Percentiles rank a stretch among this genome's conserved stretches.
Evolutionary conservation across 2,113 vertebrate genomes (phyloP).

Genomic region (Pseudolaguvia tuberculata): DNA sequence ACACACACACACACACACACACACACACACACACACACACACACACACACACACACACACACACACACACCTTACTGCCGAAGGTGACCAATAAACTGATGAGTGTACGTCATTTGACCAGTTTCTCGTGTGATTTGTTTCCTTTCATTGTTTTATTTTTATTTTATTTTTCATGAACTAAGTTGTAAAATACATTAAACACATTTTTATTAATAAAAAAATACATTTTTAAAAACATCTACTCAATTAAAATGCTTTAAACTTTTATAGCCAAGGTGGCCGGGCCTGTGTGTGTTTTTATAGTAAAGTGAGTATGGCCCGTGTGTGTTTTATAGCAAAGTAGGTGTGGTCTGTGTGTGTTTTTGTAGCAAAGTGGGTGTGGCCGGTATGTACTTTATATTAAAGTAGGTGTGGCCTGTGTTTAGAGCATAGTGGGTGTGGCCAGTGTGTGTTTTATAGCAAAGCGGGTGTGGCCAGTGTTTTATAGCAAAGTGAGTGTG

Average conservation of each 20-base stretch:
- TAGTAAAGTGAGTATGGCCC: neutral
- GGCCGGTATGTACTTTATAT: neutral
- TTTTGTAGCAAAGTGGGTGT: neutral
- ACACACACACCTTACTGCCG: conserved; percentile 50
- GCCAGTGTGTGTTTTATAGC: too few species aligned
- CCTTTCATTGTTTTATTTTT: neutral
- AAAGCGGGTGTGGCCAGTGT: neutral
- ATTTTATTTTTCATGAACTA: neutral
- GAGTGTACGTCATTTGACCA: conserved; percentile 32
- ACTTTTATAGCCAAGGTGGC: neutral
- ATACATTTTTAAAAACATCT: neutral
- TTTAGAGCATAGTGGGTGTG: too few species aligned
- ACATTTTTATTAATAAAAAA: neutral
- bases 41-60: too few species aligned
- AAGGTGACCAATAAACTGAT: conserved; percentile 68
- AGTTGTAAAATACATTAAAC: neutral
- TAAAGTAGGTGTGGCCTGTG: neutral
- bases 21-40: too few species aligned
- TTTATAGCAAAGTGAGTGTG: neutral
- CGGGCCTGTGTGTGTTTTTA: neutral
- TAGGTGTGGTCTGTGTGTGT: neutral
- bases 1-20: too few species aligned
- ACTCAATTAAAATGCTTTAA: neutral
- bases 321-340: neutral
- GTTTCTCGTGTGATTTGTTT: conserved; percentile 52